These are phyloP conservation scores for Chaetodon trifascialis DNA, from an alignment of 2,113 vertebrate species.

Conservation along the genomic window DNA sequence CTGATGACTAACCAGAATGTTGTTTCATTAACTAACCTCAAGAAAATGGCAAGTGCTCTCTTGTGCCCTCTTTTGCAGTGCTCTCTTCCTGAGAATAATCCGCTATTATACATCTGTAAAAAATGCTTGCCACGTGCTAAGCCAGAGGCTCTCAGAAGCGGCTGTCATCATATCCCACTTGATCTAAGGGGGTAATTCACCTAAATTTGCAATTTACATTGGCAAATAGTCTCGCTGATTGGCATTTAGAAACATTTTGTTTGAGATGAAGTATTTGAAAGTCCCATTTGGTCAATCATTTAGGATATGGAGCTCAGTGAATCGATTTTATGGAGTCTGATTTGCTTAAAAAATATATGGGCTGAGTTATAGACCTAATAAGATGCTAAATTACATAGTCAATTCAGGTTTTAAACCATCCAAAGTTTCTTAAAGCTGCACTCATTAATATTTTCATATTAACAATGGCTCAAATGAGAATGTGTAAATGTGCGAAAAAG, in stretches of 20 bases:
- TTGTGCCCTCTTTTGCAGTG: constrained; percentile 24
- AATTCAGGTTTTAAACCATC: not conserved
- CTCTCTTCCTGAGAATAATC: constrained; percentile 56
- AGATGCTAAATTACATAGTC: not conserved
- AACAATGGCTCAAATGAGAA: not conserved
- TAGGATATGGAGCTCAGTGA: constrained; percentile 6
- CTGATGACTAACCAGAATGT: constrained; percentile 56
- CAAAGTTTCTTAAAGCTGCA: constrained; percentile 7
- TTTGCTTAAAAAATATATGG: not conserved
- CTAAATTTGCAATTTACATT: constrained; percentile 27
- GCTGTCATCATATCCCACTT: constrained; percentile 53
- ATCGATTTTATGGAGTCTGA: not conserved
- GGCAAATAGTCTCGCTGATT: constrained; percentile 20
- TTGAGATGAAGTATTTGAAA: constrained; percentile 25
- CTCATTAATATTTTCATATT: not conserved
- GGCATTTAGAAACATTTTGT: constrained; percentile 24
- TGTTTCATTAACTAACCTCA: constrained; percentile 60
- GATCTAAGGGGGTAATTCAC: constrained; percentile 43
- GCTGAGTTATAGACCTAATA: not conserved
- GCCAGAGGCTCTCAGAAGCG: constrained; percentile 13
- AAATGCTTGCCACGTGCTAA: constrained; percentile 27
- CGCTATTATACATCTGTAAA: constrained; percentile 52
- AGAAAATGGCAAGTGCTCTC: constrained; percentile 47
- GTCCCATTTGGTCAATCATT: constrained; percentile 16
- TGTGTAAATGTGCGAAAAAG: not conserved